phyloP scores from a whole-genome alignment of 2,797 vertebrate genomes.

The Gallirallus australis region DNA sequence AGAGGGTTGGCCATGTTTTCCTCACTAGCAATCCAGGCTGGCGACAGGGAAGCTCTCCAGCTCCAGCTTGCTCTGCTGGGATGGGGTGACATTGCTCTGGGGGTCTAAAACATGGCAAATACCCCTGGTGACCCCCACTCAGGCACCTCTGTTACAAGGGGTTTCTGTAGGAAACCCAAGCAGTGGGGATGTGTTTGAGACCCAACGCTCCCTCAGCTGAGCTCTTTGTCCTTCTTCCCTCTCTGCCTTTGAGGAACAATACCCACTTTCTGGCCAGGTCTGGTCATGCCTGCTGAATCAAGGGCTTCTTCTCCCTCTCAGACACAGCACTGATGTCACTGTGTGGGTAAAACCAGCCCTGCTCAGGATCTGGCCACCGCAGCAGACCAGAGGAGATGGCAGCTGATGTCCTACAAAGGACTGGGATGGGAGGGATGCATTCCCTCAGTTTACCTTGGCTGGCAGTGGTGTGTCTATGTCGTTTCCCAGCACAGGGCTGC shows the following conservation, averaged over 20 bases:
- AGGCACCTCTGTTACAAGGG: not conserved
- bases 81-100: not conserved
- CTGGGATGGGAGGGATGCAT: rapidly evolving
- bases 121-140: not conserved
- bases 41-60: not conserved
- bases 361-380: rapidly evolving
- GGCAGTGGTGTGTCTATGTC: not conserved
- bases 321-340: not conserved
- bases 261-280: not conserved
- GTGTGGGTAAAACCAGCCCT: not conserved
- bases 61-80: not conserved
- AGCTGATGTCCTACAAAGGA: not conserved
- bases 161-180: not conserved
- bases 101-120: not conserved
- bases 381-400: not conserved
- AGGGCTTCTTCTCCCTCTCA: not conserved
- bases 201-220: not conserved
- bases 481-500: rapidly evolving
- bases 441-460: not conserved
- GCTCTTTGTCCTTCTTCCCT: not conserved
- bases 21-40: not conserved
- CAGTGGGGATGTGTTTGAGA: rapidly evolving
- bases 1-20: not conserved
- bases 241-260: not conserved
- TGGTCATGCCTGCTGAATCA: not conserved